phyloP scores from a whole-genome alignment of 2,797 vertebrate genomes.

The Argentina silus region DNA sequence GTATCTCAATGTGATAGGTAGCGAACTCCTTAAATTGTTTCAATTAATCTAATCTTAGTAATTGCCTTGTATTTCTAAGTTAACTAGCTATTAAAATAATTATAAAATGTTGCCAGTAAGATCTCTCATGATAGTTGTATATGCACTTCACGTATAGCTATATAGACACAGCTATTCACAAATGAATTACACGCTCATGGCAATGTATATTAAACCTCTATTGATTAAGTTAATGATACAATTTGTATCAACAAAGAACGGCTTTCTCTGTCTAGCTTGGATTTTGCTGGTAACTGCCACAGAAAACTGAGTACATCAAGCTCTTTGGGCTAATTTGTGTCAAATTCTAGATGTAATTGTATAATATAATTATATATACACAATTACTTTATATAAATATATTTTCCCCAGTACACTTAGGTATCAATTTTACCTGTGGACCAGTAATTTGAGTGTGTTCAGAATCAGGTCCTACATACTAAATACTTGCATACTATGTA shows the following conservation, averaged over 20 bases:
- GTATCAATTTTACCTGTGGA: no score
- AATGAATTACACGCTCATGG: conserved; percentile 55
- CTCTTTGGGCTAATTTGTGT: no score
- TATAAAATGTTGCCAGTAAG: conserved; percentile 83
- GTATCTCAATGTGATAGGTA: conserved; percentile 65
- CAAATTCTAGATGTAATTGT: no score
- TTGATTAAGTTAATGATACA: conserved; percentile 92
- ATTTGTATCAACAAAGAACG: conserved; percentile 97
- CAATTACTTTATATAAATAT: no score
- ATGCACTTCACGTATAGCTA: conserved; percentile 79
- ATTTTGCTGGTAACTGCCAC: conserved; percentile 78
- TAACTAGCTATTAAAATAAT: not conserved
- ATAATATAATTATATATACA: no score
- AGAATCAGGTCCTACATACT: no score
- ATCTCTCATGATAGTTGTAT: conserved; percentile 75
- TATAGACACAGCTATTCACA: conserved; percentile 70
- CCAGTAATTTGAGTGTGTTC: no score
- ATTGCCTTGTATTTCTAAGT: conserved; percentile 22
- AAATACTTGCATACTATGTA: no score
- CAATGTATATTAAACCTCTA: conserved; percentile 73
- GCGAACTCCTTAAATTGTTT: conserved; percentile 32
- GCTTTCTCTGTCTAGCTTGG: conserved; percentile 87
- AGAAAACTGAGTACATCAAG: conserved; percentile 45
- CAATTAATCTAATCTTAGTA: conserved; percentile 12
- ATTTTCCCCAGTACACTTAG: no score